Base-by-base conservation (phyloP, 2,888 invertebrate genomes). In the Cacoxenus indagator region DNA sequence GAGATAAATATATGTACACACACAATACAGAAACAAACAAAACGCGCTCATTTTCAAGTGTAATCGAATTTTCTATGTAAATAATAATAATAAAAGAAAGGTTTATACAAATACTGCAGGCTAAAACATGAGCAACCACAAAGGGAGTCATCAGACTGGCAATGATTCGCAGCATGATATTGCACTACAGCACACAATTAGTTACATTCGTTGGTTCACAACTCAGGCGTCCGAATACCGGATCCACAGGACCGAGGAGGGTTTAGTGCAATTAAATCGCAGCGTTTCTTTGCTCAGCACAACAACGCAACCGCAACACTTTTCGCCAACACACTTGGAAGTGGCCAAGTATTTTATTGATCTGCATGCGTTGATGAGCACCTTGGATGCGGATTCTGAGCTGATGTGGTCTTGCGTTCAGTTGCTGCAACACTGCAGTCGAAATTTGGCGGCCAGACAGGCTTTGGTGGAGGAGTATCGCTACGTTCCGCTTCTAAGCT, bases 281-380 rank as follows among this genome's bases (percentile, higher is more conserved):
- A 85, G 75, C 67, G 83, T 87, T 37, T 85, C 86, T 0, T 67
- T 85, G 54, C 70, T 85, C 8, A 77, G 84, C 24, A 84, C 86
- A 9, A 76, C 81, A 11, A 75, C 84, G 29, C 77, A 76, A n/a
- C 75, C 85, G 0, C 78, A 80, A 0, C 76, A 81, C 31, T 87
- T 84, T 37, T 75, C 77, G 0, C 82, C 86, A 0, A 70, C 75
- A 0, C 77, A 81, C 14, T 64, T 87, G 68, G 87, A 87, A 67
- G 72, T 86, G 37, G 78, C 84, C 0, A 85, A 85, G 37, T 87
- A 88, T 67, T 88, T 84, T 70, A 80, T 88, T 11, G 88, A 87
- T 45, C 62, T 87, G 37, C 84, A 88, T 67, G 83, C 83, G 0
- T 76, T 87, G 9, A 84, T 87, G 76, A 78, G 83, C 11, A 74